A percentile compares a stretch with the other conserved stretches of the same genome.
Conservation (phyloP, 2,888 invertebrate genomes). For the Nymphalis urticae region DNA sequence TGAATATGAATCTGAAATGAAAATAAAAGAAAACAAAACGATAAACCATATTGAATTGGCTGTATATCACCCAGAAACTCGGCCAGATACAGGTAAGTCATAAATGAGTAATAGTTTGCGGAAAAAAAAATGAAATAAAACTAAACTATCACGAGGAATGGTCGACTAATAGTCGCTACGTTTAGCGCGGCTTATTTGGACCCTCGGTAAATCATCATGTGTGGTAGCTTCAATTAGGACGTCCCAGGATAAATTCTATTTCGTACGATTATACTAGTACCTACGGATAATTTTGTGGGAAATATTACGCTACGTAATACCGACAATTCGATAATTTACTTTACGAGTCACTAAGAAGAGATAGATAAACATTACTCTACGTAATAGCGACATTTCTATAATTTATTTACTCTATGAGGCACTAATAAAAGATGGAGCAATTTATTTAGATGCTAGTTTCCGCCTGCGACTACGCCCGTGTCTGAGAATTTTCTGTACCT, state of each 20-base stretch:
- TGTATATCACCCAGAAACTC: conserved; percentile 6
- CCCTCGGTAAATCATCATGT: conserved; percentile 59
- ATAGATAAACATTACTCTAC: too few species aligned
- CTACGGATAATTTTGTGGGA: conserved; percentile 17
- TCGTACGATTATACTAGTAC: conserved; percentile 19
- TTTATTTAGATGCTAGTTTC: too few species aligned
- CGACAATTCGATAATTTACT: not conserved
- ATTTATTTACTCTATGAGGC: too few species aligned
- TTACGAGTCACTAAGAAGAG: not conserved
- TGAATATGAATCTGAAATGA: not conserved
- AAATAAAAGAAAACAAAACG: not conserved
- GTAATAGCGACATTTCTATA: too few species aligned
- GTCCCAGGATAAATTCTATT: conserved; percentile 34
- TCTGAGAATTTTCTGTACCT: too few species aligned
- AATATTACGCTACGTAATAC: not conserved
- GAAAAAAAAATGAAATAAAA: conserved; percentile 50
- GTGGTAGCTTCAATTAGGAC: conserved; percentile 53
- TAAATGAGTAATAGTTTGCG: conserved; percentile 38
- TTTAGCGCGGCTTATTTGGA: conserved; percentile 61
- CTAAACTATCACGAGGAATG: conserved; percentile 42
- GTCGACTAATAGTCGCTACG: conserved; percentile 60
- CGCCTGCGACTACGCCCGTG: too few species aligned
- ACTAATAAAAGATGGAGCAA: too few species aligned
- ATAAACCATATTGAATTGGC: not conserved
- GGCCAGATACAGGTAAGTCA: conserved; percentile 11